These are phyloP conservation scores for Cerastoderma edule DNA, from an alignment of 2,888 invertebrate species.

Conservation along the genomic window DNA sequence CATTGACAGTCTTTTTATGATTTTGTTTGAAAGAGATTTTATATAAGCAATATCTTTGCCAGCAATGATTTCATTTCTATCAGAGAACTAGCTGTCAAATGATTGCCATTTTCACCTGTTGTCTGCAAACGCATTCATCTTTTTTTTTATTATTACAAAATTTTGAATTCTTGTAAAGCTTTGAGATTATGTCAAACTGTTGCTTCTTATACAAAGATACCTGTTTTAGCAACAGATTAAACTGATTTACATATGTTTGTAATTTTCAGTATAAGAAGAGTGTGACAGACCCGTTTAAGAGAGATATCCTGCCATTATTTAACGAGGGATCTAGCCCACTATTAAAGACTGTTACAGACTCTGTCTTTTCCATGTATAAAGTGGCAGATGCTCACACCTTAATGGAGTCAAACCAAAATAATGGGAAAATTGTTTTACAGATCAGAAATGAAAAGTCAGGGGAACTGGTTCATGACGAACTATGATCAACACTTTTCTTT, in stretches of 20 bases:
- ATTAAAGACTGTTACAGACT: constrained; percentile 77
- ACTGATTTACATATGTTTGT: not conserved
- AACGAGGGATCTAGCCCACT: constrained; percentile 57
- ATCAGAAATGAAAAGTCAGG: constrained; percentile 63
- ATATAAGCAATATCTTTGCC: no score
- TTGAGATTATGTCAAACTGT: no score
- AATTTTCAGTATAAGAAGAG: constrained; percentile 82
- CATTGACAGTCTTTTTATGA: no score
- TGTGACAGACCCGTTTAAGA: constrained; percentile 75
- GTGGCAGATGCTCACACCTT: constrained; percentile 78
- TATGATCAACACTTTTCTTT: constrained; percentile 2
- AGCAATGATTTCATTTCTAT: no score
- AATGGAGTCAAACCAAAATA: constrained; percentile 81
- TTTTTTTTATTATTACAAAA: no score
- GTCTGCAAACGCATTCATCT: no score
- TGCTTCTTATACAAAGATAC: no score
- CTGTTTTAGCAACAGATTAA: constrained; percentile 2
- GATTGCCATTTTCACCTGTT: no score
- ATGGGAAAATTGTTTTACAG: constrained; percentile 81
- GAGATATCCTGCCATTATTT: constrained; percentile 74
- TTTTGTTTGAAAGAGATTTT: no score
- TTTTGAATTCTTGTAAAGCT: no score
- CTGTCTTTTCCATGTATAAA: constrained; percentile 74
- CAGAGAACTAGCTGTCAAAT: no score
- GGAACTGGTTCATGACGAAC: constrained; percentile 61